Evolutionary conservation across 1,140 invertebrate species (phyloP).

Genomic region (Fopius arisanus): DNA sequence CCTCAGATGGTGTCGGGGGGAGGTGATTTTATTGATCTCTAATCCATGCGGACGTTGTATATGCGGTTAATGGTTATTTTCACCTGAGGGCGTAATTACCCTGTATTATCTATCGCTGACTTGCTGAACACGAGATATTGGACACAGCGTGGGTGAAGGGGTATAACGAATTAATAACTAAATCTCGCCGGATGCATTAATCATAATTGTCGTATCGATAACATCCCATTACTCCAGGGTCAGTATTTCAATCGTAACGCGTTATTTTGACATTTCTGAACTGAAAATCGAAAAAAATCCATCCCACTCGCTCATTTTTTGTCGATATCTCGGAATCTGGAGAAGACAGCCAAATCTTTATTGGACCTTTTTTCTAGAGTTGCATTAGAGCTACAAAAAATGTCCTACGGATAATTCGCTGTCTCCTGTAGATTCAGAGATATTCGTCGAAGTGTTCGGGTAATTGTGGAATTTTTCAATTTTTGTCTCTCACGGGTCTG

Average conservation of each 20-base stretch:
- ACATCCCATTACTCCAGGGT: background rate
- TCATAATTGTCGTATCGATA: background rate
- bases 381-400: too few species aligned
- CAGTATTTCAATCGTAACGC: background rate
- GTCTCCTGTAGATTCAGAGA: too few species aligned
- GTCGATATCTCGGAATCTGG: too few species aligned
- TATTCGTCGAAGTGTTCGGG: too few species aligned
- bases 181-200: background rate
- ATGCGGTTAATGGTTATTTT: constrained; percentile 38
- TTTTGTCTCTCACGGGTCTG: too few species aligned
- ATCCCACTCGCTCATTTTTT: too few species aligned
- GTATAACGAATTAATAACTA: constrained; percentile 38
- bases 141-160: constrained; percentile 36
- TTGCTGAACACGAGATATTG: constrained; percentile 29
- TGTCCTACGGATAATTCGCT: too few species aligned
- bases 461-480: too few species aligned
- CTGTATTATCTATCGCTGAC: constrained; percentile 38
- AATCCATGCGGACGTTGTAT: constrained; percentile 42
- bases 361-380: too few species aligned
- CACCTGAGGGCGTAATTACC: constrained; percentile 42
- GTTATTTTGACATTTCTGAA: background rate
- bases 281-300: too few species aligned
- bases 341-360: too few species aligned
- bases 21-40: constrained; percentile 36
- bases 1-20: constrained; percentile 20